Evolutionary conservation across 2,888 invertebrate species (phyloP).

Genomic region (Drosophila koepferae): DNA sequence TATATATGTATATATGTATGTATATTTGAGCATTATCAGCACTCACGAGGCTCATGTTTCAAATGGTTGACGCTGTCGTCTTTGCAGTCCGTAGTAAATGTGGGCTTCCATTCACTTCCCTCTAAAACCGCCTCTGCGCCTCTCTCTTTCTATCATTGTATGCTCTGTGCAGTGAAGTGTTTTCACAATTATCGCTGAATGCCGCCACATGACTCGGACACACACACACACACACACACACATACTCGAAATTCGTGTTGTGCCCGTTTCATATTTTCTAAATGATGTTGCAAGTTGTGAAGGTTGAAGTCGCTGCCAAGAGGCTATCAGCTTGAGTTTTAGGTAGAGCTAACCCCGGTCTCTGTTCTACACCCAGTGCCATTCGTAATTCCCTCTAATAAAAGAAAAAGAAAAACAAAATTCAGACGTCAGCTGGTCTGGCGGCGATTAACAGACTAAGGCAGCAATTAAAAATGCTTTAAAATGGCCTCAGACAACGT

Average conservation of each 20-base stretch:
- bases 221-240: conserved; percentile 8
- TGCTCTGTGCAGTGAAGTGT: conserved; percentile 42
- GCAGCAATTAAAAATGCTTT: conserved; percentile 71
- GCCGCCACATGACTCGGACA: conserved; percentile 50
- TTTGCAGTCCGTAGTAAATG: conserved; percentile 31
- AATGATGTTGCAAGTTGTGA: conserved; percentile 57
- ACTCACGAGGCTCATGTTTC: conserved; percentile 77
- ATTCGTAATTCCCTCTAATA: not conserved
- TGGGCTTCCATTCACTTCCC: conserved; percentile 2
- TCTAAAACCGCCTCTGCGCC: not conserved
- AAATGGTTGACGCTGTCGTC: conserved; percentile 52
- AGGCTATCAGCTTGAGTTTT: conserved; percentile 15
- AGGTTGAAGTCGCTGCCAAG: conserved; percentile 36
- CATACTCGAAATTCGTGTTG: conserved; percentile 39
- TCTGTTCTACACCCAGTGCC: not conserved
- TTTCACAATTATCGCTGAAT: conserved; percentile 59
- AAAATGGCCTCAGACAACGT: conserved; percentile 46
- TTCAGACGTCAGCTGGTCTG: conserved; percentile 67
- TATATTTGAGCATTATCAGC: conserved; percentile 57
- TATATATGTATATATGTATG: conserved; percentile 1
- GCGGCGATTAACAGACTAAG: conserved; percentile 44
- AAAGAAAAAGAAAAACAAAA: not conserved
- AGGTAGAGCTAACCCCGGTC: not conserved
- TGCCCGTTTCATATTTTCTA: conserved; percentile 37
- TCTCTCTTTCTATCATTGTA: not conserved